A percentile compares a stretch with the other conserved stretches of the same genome.
These are phyloP conservation scores for Petrosia ficiformis DNA, from an alignment of 37 sponge, comb jelly and placozoan genomes.

Conservation along the genomic window DNA sequence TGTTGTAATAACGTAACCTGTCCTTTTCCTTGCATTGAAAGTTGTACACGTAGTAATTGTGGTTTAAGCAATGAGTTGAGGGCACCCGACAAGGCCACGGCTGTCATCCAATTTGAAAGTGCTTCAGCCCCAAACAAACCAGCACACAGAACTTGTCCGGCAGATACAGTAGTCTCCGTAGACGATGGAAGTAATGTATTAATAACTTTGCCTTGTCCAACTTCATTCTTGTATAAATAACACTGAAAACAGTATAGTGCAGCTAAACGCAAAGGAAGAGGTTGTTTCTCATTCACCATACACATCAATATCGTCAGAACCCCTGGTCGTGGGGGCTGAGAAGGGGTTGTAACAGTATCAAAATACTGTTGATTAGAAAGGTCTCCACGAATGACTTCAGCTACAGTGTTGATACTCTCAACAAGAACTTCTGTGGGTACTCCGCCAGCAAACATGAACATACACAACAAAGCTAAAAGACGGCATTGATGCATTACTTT, in stretches of 20 bases:
- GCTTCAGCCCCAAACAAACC: slow-evolving; percentile 83
- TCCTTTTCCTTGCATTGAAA: slow-evolving; percentile 69
- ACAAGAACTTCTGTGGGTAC: slow-evolving; percentile 65
- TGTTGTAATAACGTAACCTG: slow-evolving; percentile 81
- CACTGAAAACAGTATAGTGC: slow-evolving; percentile 93
- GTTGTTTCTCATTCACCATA: slow-evolving; percentile 93
- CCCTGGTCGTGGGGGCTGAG: slow-evolving; percentile 70
- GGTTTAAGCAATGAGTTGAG: slow-evolving; percentile 55
- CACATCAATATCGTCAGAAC: slow-evolving; percentile 85
- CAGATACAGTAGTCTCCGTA: slow-evolving; percentile 51
- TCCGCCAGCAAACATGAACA: slow-evolving; percentile 78
- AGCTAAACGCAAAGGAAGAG: slow-evolving; percentile 60
- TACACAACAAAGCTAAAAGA: slow-evolving; percentile 56
- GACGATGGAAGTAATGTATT: slow-evolving; percentile 85
- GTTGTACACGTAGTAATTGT: slow-evolving; percentile 84
- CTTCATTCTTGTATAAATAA: slow-evolving; percentile 74
- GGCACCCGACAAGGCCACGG: slow-evolving; percentile 48
- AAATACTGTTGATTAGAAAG: slow-evolving; percentile 64
- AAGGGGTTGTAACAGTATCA: slow-evolving; percentile 57
- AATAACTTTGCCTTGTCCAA: slow-evolving; percentile 75
- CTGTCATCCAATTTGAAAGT: slow-evolving; percentile 77
- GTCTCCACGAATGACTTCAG: slow-evolving; percentile 76
- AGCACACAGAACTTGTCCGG: slow-evolving; percentile 91
- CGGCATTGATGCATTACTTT: slow-evolving; percentile 60
- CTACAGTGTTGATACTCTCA: slow-evolving; percentile 80